Percentiles rank a stretch among this genome's conserved stretches.
Evolutionary conservation across 2,888 invertebrate genomes (phyloP).

Genomic region (Notodonta ziczac): DNA sequence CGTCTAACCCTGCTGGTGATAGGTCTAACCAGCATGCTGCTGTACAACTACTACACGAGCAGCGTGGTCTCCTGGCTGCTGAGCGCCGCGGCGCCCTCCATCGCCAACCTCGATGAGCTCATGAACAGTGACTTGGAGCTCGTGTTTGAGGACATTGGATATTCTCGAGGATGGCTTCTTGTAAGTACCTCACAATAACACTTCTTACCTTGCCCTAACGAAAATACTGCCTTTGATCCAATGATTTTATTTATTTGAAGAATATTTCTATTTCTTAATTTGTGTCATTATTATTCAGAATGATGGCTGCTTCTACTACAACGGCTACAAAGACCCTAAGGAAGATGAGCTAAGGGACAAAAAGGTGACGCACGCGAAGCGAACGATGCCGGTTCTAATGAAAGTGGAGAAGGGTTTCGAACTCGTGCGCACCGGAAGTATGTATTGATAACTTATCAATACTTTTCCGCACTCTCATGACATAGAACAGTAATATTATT

Average conservation of each 20-base stretch:
- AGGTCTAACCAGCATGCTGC: slow-evolving; percentile 72
- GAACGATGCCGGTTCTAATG: slow-evolving; percentile 54
- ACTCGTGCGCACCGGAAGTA: slow-evolving; percentile 65
- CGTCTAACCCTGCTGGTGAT: slow-evolving; percentile 62
- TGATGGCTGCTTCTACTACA: slow-evolving; percentile 72
- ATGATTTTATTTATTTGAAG: no score
- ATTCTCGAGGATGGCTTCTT: slow-evolving; percentile 74
- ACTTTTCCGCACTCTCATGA: no score
- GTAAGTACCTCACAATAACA: slow-evolving; percentile 41
- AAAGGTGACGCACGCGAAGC: slow-evolving; percentile 60
- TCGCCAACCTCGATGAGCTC: slow-evolving; percentile 76
- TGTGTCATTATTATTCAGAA: slow-evolving; percentile 44
- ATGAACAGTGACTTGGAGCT: slow-evolving; percentile 77
- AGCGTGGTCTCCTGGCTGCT: slow-evolving; percentile 85
- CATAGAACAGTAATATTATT: no score
- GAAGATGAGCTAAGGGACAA: slow-evolving; percentile 68
- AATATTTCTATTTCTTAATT: no score
- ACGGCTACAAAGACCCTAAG: slow-evolving; percentile 63
- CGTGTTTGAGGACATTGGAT: slow-evolving; percentile 80
- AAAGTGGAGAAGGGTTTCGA: slow-evolving; percentile 56
- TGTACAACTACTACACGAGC: slow-evolving; percentile 86
- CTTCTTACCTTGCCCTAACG: no score
- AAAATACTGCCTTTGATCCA: no score
- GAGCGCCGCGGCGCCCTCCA: slow-evolving; percentile 73
- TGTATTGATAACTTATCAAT: slow-evolving; percentile 7